Evolutionary conservation across 2,113 vertebrate species (phyloP).

Genomic region (Platanista minor): DNA sequence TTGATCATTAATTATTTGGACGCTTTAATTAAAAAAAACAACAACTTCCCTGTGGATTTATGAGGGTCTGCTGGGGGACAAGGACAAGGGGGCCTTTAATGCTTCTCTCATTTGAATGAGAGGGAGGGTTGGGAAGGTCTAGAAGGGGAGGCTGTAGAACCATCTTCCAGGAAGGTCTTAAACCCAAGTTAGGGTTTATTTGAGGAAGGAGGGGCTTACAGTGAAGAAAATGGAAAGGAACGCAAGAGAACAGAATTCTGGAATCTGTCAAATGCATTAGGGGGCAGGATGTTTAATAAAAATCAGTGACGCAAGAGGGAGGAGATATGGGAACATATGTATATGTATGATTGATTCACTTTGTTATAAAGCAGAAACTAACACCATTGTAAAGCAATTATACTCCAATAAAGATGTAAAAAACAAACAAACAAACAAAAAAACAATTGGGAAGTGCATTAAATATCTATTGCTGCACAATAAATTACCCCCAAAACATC

Average conservation of each 20-base stretch:
- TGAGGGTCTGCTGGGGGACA: constrained; percentile 75
- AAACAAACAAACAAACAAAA: no score
- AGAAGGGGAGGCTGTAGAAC: constrained; percentile 60
- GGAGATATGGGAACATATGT: no score
- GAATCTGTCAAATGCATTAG: constrained; percentile 36
- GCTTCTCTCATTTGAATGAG: constrained; percentile 69
- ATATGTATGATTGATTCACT: no score
- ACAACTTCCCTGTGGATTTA: constrained; percentile 69
- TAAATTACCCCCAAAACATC: no score
- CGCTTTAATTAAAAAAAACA: constrained; percentile 75
- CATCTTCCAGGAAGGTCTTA: constrained; percentile 70
- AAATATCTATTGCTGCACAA: no score
- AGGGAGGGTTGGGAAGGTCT: constrained; percentile 65
- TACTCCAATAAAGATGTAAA: no score
- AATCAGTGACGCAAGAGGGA: no score
- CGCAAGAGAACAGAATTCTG: constrained; percentile 38
- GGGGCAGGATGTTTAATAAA: constrained; percentile 1
- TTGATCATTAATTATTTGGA: constrained; percentile 77
- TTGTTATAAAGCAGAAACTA: no score
- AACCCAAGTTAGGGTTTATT: constrained; percentile 61
- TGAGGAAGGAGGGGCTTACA: constrained; percentile 39
- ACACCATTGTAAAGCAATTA: no score
- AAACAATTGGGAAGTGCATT: no score
- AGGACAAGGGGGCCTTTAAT: constrained; percentile 67
- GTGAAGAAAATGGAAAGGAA: constrained; percentile 44